Evolutionary conservation across 2,888 invertebrate genomes (phyloP).

Genomic region (Pilophorus perplexus): DNA sequence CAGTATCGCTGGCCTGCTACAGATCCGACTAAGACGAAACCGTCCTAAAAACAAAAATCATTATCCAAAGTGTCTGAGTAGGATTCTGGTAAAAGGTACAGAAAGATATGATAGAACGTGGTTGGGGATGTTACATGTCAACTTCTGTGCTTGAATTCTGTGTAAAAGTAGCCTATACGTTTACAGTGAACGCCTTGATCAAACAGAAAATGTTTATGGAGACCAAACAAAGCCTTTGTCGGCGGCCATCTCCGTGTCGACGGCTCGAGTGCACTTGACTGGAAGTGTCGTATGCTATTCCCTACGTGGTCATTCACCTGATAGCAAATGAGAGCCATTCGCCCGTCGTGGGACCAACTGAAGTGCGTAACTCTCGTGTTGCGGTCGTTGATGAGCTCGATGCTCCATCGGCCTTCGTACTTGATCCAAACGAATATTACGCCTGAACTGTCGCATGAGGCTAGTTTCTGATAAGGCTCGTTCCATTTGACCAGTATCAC

Average conservation of each 20-base stretch:
- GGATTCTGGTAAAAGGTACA: too few species aligned
- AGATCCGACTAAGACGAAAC: conserved; percentile 95
- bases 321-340: conserved; percentile 98
- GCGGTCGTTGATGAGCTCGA: conserved; percentile 96
- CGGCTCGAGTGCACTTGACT: too few species aligned
- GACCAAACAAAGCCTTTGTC: too few species aligned
- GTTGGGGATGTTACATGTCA: too few species aligned
- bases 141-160: too few species aligned
- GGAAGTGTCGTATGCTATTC: too few species aligned
- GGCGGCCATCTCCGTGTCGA: too few species aligned
- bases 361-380: conserved; percentile 97
- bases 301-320: too few species aligned
- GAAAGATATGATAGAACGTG: too few species aligned
- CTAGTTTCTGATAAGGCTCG: conserved; percentile 95
- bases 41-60: conserved; percentile 64
- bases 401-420: conserved; percentile 98
- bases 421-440: conserved; percentile 99
- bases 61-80: not conserved
- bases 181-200: too few species aligned
- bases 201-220: too few species aligned
- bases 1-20: conserved; percentile 97
- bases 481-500: conserved; percentile 97
- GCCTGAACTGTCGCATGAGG: conserved; percentile 95
- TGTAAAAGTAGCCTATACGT: too few species aligned
- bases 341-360: conserved; percentile 97